Evolutionary conservation across 2,113 vertebrate genomes (phyloP).

Genomic region (Pachycephala philippinensis): DNA sequence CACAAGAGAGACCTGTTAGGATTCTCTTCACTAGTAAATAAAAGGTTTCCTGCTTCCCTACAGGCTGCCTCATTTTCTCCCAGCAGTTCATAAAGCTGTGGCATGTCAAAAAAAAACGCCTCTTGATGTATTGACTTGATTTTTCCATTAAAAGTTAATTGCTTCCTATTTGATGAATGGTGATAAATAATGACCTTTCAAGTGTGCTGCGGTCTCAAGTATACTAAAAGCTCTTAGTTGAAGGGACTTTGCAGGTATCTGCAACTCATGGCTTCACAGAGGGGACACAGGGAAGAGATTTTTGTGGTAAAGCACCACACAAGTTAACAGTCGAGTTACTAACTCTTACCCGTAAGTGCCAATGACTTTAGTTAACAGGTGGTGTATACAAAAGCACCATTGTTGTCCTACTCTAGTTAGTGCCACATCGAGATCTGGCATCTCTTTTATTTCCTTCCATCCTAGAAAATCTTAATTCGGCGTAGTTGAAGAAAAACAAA

Average conservation of each 20-base stretch:
- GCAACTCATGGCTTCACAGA: background rate
- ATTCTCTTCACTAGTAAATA: background rate
- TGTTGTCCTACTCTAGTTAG: background rate
- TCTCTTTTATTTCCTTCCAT: background rate
- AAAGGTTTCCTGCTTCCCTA: background rate
- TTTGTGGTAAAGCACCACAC: background rate
- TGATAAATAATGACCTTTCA: conserved; percentile 42
- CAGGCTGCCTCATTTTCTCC: conserved; percentile 17
- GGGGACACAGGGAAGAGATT: background rate
- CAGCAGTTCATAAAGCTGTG: conserved; percentile 47
- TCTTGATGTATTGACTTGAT: conserved; percentile 46
- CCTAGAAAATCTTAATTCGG: background rate
- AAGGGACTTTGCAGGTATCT: background rate
- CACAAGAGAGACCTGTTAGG: background rate
- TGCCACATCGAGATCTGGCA: background rate
- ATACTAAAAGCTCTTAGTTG: background rate
- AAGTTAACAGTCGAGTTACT: background rate
- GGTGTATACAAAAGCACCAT: background rate
- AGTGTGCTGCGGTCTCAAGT: background rate
- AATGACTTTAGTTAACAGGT: background rate
- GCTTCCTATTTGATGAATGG: conserved; percentile 40
- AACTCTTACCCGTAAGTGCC: background rate
- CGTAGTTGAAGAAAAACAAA: background rate
- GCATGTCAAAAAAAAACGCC: background rate
- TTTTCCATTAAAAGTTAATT: conserved; percentile 56